Evolutionary conservation across 2,888 invertebrate species (phyloP).

Genomic region (Rhorus exstirpatorius): DNA sequence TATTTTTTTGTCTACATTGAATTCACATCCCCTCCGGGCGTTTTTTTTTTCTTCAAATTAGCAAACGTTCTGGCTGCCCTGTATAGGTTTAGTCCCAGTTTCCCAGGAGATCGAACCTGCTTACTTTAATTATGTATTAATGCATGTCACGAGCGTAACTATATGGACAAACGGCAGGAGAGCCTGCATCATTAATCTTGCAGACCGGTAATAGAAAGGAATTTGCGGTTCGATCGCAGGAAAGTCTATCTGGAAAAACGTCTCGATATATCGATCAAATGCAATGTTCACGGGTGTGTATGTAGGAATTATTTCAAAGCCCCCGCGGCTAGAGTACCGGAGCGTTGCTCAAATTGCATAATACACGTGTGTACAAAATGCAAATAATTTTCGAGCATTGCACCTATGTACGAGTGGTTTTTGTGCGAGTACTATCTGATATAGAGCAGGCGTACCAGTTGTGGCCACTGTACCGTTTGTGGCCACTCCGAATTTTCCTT

Average conservation of each 20-base stretch:
- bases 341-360: slow-evolving; percentile 53
- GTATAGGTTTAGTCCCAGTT: background rate
- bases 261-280: slow-evolving; percentile 52
- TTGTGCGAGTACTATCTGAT: too few species aligned
- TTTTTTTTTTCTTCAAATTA: background rate
- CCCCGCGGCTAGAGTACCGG: slow-evolving; percentile 26
- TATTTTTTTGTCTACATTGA: slow-evolving; percentile 21
- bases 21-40: slow-evolving; percentile 16
- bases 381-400: slow-evolving; percentile 30
- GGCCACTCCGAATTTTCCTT: too few species aligned
- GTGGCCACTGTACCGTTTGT: too few species aligned
- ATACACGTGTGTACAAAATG: slow-evolving; percentile 1
- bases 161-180: background rate
- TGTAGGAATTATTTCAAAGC: background rate
- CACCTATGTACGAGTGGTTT: background rate
- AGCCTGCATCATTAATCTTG: background rate
- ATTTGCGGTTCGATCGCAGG: slow-evolving; percentile 36
- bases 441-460: too few species aligned
- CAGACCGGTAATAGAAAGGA: slow-evolving; percentile 46
- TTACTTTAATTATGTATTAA: background rate
- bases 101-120: slow-evolving; percentile 42
- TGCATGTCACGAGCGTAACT: background rate
- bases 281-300: background rate
- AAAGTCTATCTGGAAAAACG: slow-evolving; percentile 42
- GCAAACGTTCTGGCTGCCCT: too few species aligned